Evolutionary conservation across 2,888 invertebrate species (phyloP).

Genomic region (Tiliacea citrago): DNA sequence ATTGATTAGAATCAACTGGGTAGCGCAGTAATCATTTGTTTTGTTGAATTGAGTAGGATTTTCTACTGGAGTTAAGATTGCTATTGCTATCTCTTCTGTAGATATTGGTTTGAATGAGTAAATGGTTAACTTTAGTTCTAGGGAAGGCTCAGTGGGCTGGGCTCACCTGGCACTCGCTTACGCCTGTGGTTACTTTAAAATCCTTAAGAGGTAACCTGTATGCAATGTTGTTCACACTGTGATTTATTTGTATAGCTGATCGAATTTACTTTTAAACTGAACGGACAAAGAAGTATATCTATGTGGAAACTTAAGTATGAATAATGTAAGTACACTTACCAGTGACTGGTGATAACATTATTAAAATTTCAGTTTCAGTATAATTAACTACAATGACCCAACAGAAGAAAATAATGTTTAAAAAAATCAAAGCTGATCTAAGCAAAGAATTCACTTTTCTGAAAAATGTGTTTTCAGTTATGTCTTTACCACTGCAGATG

Average conservation of each 20-base stretch:
- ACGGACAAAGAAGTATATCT: no score
- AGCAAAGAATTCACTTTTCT: constrained; percentile 91
- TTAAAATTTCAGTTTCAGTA: constrained; percentile 18
- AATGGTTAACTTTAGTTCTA: constrained; percentile 1
- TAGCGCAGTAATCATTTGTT: not conserved
- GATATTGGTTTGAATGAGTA: not conserved
- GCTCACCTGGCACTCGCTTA: not conserved
- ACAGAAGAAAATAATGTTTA: constrained; percentile 72
- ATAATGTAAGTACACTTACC: no score
- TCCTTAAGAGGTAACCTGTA: not conserved
- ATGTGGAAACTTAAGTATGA: not conserved
- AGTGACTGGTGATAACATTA: constrained; percentile 2
- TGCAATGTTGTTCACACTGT: not conserved
- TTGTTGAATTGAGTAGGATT: not conserved
- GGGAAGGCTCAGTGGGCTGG: not conserved
- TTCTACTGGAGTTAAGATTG: not conserved
- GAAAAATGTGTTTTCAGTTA: constrained; percentile 90
- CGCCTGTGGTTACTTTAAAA: not conserved
- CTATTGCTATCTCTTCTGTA: not conserved
- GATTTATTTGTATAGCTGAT: not conserved
- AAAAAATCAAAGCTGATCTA: constrained; percentile 84
- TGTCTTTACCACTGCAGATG: constrained; percentile 88
- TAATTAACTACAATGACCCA: constrained; percentile 63
- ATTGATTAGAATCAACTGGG: not conserved
- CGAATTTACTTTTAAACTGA: not conserved